phyloP scores from a whole-genome alignment of 2,888 invertebrate species.

The Aleiodes testaceus region DNA sequence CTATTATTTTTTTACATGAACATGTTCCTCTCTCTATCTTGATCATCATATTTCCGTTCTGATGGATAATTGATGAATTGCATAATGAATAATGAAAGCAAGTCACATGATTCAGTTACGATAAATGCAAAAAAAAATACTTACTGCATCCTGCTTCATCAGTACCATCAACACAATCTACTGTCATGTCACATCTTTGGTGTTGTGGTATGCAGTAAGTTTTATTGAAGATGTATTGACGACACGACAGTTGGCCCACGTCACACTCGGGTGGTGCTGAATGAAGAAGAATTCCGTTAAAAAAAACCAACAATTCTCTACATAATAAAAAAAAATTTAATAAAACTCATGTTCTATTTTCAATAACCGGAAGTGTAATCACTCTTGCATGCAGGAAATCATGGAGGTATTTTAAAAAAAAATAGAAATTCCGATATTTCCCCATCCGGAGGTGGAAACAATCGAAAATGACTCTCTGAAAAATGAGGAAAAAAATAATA shows the following conservation, averaged over 20 bases:
- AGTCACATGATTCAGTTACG: neutral
- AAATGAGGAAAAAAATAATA: neutral
- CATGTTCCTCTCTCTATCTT: constrained; percentile 13
- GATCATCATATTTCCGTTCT: constrained; percentile 12
- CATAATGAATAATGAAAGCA: constrained; percentile 37
- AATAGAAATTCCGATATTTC: constrained; percentile 38
- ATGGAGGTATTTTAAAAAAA: constrained; percentile 36
- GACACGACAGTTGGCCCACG: constrained; percentile 91
- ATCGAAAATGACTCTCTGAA: constrained; percentile 14
- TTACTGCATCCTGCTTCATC: constrained; percentile 97
- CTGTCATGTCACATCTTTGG: constrained; percentile 94
- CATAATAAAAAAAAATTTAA: constrained; percentile 16
- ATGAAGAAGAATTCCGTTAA: constrained; percentile 21
- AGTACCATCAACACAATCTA: constrained; percentile 95
- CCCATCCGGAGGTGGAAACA: constrained; percentile 21
- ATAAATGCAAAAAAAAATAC: constrained; percentile 71
- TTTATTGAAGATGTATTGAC: constrained; percentile 95
- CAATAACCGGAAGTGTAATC: constrained; percentile 40
- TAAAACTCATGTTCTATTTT: constrained; percentile 5
- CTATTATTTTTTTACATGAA: neutral
- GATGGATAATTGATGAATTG: constrained; percentile 17
- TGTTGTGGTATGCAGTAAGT: constrained; percentile 96
- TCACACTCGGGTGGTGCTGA: constrained; percentile 96
- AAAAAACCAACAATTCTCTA: constrained; percentile 28
- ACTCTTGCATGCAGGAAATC: constrained; percentile 51